Conservation (phyloP, 2,797 vertebrate species). For the Onychomys arenicola region DNA sequence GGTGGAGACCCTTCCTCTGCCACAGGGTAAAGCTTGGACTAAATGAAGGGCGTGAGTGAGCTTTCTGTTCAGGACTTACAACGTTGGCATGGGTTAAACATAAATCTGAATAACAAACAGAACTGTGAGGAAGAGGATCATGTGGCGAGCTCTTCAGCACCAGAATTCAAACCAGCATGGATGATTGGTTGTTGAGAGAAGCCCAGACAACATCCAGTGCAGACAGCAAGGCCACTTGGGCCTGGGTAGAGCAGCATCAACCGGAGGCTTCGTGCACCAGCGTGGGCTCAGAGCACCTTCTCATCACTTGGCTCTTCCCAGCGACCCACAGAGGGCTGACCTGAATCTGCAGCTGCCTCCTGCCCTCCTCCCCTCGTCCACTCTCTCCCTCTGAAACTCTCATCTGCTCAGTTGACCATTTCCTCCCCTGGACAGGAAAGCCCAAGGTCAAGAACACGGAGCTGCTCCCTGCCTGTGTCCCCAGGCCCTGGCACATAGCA, state of each 20-base stretch:
- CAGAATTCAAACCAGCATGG: background rate
- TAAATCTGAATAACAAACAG: background rate
- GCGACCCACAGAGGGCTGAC: background rate
- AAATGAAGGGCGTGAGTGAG: accelerated
- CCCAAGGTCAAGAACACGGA: background rate
- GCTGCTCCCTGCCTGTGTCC: accelerated
- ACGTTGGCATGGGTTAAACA: accelerated
- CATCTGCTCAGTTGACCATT: background rate
- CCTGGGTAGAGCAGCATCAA: background rate
- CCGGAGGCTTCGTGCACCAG: accelerated
- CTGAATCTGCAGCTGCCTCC: background rate
- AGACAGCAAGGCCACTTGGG: background rate
- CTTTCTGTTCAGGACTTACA: too few species aligned
- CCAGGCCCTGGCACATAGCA: background rate
- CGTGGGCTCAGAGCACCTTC: too few species aligned
- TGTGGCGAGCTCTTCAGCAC: background rate
- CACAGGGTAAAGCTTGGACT: background rate
- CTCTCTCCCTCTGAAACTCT: background rate
- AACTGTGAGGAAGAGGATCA: background rate
- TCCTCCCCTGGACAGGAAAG: background rate
- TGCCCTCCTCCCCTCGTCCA: background rate
- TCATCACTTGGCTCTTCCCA: background rate
- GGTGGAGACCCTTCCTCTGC: background rate
- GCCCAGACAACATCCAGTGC: background rate
- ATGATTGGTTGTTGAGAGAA: background rate